phyloP scores from a whole-genome alignment of 2,797 vertebrate genomes.

The Pyrocephalus nanus region DNA sequence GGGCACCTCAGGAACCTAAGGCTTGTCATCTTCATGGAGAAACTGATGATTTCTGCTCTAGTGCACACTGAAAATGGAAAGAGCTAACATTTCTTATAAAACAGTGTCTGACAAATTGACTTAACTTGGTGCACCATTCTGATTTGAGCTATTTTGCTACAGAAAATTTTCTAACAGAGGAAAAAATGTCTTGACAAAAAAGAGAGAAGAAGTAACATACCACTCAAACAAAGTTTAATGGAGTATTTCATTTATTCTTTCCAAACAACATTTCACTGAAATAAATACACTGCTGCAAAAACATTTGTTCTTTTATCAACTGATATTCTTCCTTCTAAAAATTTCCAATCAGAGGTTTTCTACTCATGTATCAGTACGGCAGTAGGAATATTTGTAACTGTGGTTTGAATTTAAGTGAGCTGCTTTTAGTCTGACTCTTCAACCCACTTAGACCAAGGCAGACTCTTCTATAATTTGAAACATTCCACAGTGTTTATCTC shows the following conservation, averaged over 20 bases:
- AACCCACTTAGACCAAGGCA: neutral
- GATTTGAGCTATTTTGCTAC: neutral
- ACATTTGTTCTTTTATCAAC: neutral
- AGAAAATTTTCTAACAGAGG: neutral
- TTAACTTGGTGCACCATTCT: fast-evolving
- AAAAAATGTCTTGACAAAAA: neutral
- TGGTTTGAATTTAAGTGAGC: conserved; percentile 32
- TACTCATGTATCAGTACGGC: neutral
- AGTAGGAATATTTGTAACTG: conserved; percentile 13
- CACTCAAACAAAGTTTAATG: neutral
- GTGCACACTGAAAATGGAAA: neutral
- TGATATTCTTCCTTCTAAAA: conserved; percentile 7
- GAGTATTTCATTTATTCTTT: neutral
- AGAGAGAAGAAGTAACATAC: neutral
- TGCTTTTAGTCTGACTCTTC: conserved; percentile 46
- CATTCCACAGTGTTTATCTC: conserved; percentile 36
- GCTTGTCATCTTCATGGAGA: neutral
- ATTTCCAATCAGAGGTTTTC: neutral
- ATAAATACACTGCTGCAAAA: neutral
- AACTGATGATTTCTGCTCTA: neutral
- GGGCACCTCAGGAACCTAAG: fast-evolving
- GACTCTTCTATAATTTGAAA: conserved; percentile 38
- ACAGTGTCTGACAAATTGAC: neutral
- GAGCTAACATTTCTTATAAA: neutral
- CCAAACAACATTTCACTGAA: neutral